Evolutionary conservation across 2,888 invertebrate species (phyloP).

Genomic region (Syritta pipiens): DNA sequence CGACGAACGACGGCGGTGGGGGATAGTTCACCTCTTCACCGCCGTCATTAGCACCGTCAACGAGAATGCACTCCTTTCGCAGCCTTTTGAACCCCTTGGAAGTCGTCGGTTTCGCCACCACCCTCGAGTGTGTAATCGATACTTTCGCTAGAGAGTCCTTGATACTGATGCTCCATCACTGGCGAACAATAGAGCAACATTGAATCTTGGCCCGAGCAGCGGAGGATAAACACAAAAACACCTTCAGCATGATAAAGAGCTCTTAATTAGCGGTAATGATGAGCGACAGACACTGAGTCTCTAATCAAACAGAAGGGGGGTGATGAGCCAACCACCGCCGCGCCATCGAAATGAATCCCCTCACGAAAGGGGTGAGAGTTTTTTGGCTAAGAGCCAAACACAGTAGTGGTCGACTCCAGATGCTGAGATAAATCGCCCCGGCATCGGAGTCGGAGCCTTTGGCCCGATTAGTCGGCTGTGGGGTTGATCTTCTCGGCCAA

Average conservation of each 20-base stretch:
- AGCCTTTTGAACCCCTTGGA: conserved; percentile 23
- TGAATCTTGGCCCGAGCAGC: conserved; percentile 11
- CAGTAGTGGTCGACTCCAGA: conserved; percentile 5
- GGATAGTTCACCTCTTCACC: too few relatives aligned
- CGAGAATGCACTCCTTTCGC: conserved; percentile 22
- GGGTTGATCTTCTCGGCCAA: background rate
- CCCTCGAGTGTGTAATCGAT: conserved; percentile 36
- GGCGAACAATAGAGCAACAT: conserved; percentile 17
- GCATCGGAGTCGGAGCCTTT: conserved; percentile 13
- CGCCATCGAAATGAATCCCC: conserved; percentile 30
- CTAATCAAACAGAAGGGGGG: conserved; percentile 49
- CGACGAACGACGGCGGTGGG: too few relatives aligned
- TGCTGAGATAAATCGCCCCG: conserved; percentile 10
- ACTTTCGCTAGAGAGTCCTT: conserved; percentile 51
- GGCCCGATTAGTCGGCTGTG: conserved; percentile 21
- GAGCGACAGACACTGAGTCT: conserved; percentile 64
- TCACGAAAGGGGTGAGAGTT: conserved; percentile 53
- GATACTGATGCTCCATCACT: conserved; percentile 15
- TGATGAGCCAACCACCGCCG: background rate
- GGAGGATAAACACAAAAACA: conserved; percentile 51
- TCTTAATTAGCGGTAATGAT: conserved; percentile 68
- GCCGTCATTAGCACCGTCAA: background rate
- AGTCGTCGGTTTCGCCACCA: conserved; percentile 4
- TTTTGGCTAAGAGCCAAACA: conserved; percentile 51
- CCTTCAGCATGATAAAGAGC: conserved; percentile 57